Conservation (phyloP, 2,888 invertebrate genomes). For the Neoitamus cyanurus region DNA sequence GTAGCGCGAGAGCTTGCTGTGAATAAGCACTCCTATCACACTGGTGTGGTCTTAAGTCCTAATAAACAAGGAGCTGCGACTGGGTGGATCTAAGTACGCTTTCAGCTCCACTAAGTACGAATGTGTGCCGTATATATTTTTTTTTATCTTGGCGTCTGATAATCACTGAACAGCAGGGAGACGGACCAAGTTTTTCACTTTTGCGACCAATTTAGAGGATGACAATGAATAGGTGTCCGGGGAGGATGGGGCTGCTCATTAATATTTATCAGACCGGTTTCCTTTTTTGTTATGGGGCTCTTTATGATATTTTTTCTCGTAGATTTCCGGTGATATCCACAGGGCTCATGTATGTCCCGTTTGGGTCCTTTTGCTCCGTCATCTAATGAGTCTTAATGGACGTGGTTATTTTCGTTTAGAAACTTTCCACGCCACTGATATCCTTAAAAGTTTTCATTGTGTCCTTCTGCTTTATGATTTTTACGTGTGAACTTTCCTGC, state of each 20-base stretch:
- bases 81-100: neutral
- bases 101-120: neutral
- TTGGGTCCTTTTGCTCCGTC: conserved; percentile 2
- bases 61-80: neutral
- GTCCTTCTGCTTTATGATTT: neutral
- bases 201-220: conserved; percentile 26
- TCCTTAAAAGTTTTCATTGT: conserved; percentile 28
- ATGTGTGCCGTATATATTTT: neutral
- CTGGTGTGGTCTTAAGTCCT: neutral
- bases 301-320: conserved; percentile 2
- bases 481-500: neutral
- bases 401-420: neutral
- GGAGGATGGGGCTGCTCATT: neutral
- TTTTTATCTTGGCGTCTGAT: conserved; percentile 5
- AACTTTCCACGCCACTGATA: neutral
- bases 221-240: neutral
- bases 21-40: neutral
- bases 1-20: neutral
- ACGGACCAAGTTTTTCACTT: conserved; percentile 12
- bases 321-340: conserved; percentile 19
- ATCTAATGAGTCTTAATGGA: conserved; percentile 31
- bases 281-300: neutral
- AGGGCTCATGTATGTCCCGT: neutral
- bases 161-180: conserved; percentile 26
- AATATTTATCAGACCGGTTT: conserved; percentile 13